phyloP scores from a whole-genome alignment of 2,797 vertebrate genomes.

The Pempheris klunzingeri region DNA sequence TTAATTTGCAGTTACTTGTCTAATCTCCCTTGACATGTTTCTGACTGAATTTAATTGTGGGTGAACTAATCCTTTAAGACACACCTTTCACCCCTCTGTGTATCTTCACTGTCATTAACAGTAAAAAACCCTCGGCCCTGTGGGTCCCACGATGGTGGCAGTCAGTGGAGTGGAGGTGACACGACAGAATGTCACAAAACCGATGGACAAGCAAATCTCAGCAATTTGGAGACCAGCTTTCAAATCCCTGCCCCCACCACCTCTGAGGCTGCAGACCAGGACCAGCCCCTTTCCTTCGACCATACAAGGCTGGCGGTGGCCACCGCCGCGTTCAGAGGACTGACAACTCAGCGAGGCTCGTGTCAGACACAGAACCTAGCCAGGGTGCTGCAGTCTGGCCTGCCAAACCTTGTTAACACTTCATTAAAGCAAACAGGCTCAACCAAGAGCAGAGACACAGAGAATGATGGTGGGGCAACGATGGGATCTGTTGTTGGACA shows the following conservation, averaged over 20 bases:
- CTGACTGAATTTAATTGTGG: not conserved
- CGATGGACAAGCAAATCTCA: not conserved
- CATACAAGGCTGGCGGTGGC: constrained; percentile 76
- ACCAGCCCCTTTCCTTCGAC: constrained; percentile 84
- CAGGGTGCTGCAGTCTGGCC: constrained; percentile 72
- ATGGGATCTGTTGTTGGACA: not conserved
- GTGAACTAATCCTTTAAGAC: not conserved
- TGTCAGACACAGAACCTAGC: constrained; percentile 69
- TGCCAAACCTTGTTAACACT: constrained; percentile 81
- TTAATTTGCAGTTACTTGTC: not conserved
- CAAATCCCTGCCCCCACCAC: not conserved
- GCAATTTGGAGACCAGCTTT: constrained; percentile 8
- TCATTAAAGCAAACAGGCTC: constrained; percentile 25
- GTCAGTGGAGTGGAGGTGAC: constrained; percentile 13
- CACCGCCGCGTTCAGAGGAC: constrained; percentile 73
- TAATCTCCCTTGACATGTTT: not conserved
- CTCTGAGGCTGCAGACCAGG: constrained; percentile 63
- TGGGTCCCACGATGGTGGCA: constrained; percentile 25
- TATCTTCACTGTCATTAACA: constrained; percentile 47
- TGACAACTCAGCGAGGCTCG: constrained; percentile 27
- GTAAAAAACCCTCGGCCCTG: constrained; percentile 52
- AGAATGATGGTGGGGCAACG: not conserved
- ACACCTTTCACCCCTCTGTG: not conserved
- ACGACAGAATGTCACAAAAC: constrained; percentile 29
- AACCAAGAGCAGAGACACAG: constrained; percentile 6